Conservation (phyloP, 2,888 invertebrate genomes). For the Agonopterix alstromeriana region DNA sequence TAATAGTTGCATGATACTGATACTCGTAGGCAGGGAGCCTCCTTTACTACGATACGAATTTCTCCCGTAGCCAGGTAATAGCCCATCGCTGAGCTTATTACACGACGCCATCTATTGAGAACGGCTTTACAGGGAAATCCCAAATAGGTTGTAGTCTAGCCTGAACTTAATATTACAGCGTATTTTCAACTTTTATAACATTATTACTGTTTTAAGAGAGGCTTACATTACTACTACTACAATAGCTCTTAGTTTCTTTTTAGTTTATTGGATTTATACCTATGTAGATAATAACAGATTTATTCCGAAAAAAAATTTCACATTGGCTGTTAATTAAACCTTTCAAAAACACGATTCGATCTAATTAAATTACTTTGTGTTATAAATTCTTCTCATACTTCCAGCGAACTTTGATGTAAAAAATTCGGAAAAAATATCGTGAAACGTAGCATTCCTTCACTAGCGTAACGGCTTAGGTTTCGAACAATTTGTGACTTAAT, state of each 20-base stretch:
- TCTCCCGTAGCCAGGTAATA: conserved; percentile 61
- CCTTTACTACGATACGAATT: conserved; percentile 49
- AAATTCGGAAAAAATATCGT: not conserved
- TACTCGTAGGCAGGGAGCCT: conserved; percentile 34
- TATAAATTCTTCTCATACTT: not conserved
- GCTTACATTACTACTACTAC: too few species aligned
- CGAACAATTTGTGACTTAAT: conserved; percentile 4
- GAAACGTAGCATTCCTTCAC: not conserved
- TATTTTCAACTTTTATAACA: conserved; percentile 43
- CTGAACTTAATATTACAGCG: conserved; percentile 54
- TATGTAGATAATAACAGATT: too few species aligned
- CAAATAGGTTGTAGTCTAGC: conserved; percentile 63
- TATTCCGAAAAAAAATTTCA: too few species aligned
- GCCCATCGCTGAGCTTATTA: conserved; percentile 73
- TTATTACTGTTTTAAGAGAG: not conserved
- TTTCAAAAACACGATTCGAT: not conserved
- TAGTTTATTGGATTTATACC: too few species aligned
- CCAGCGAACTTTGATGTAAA: not conserved
- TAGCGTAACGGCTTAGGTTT: not conserved
- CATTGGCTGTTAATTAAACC: not conserved
- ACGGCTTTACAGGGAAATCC: conserved; percentile 72
- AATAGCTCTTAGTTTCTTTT: too few species aligned
- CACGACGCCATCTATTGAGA: conserved; percentile 71
- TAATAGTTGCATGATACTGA: conserved; percentile 54
- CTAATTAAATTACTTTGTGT: too few species aligned